A percentile compares a stretch with the other conserved stretches of the same genome.
phyloP scores from a whole-genome alignment of 1,140 invertebrate species.

The Meloidogyne chitwoodi region DNA sequence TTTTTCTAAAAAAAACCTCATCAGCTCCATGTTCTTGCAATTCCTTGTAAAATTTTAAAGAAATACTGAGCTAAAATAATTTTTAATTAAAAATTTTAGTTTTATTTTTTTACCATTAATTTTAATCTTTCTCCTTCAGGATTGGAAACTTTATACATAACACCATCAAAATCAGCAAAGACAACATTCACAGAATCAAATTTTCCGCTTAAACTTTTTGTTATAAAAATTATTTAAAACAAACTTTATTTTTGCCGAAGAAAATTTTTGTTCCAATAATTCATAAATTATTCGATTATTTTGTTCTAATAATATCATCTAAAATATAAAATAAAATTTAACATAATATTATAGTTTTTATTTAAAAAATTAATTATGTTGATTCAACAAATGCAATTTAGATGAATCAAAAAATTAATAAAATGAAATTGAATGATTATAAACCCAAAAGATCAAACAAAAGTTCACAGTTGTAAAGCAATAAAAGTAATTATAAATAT shows the following conservation, averaged over 20 bases:
- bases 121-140: constrained; percentile 89
- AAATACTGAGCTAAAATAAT: constrained; percentile 82
- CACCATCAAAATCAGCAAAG: constrained; percentile 94
- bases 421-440: no score
- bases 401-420: no score
- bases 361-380: no score
- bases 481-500: no score
- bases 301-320: constrained; percentile 96
- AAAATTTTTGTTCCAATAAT: constrained; percentile 21
- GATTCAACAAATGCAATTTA: no score
- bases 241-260: constrained; percentile 8
- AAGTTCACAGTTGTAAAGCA: no score
- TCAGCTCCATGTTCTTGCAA: constrained; percentile 95
- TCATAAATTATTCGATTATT: constrained; percentile 69
- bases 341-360: no score
- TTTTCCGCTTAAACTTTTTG: constrained; percentile 72
- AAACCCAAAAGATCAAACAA: no score
- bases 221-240: constrained; percentile 4
- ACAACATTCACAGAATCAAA: constrained; percentile 86
- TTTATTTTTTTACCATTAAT: constrained; percentile 73
- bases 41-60: constrained; percentile 96
- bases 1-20: constrained; percentile 65
- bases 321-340: no score
- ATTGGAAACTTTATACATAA: constrained; percentile 96
- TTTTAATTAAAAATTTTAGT: background rate